Base-by-base conservation (phyloP, 2,888 invertebrate species). In the Ptilodon capucinus region DNA sequence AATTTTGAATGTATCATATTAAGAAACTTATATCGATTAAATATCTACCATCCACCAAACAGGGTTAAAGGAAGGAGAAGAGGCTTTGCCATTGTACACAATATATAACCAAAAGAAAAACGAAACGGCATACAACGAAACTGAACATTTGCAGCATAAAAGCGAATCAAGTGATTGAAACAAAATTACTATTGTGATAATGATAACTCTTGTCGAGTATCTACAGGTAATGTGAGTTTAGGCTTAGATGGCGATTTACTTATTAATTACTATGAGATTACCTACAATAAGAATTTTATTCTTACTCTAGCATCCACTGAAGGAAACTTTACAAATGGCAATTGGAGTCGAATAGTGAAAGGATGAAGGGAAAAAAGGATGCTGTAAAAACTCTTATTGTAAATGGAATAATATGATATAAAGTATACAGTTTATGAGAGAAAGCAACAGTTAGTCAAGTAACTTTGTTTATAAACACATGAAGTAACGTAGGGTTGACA, bases 381-480 rank as follows among this genome's bases (percentile, higher is more conserved):
- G 74, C 66, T 52, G 13, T 34, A 49, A 69, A 73, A 73, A 71
- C 60, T 77, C 77, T 81, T 84, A 82, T 79, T 81, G 79, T 72
- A 78, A 65, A 60, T 68, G 56, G 51, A 60, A n/a, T n/a, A 64
- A 50, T 64, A 56, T 55, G 48, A 54, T 57, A 57, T 71, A 68
- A 71, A 71, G 50, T 76, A 77, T 80, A 73, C 62, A 49, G 47
- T 34, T 63, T 60, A 77, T 80, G 76, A 66, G 64, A 76, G 70
- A 75, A 82, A 82, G 84, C 83, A 77, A 76, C 52, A 75, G 85
- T 91, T 87, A 86, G 87, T 87, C 86, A 83, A 77, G 85, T 90
- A 88, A 90, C 87, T 87, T 90, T 91, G 90, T 90, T 91, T 89
- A 91, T 87, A 81, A 90, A 90, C 91, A 91, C 91, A 91, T 91